These are phyloP conservation scores for Brachypterus glaber DNA, from an alignment of 2,888 invertebrate species.

Conservation along the genomic window DNA sequence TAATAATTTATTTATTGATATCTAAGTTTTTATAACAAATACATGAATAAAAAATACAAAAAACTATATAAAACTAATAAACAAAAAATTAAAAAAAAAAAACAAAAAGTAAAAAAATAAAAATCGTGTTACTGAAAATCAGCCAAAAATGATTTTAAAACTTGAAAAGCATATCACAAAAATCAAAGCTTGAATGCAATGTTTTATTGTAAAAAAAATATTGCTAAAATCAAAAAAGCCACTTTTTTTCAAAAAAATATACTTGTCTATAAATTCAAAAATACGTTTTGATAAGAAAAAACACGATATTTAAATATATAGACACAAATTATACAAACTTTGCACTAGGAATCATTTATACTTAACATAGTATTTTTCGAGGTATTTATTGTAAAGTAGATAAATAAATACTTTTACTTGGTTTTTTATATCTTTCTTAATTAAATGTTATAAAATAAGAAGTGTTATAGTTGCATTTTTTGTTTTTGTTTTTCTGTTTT, in stretches of 20 bases:
- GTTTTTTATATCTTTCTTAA: slow-evolving; percentile 1
- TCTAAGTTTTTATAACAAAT: neutral
- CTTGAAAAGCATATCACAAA: slow-evolving; percentile 21
- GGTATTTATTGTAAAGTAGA: no score
- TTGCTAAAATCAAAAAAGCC: slow-evolving; percentile 17
- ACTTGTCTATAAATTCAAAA: no score
- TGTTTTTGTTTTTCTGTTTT: no score
- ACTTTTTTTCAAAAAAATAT: slow-evolving; percentile 9
- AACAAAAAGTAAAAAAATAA: slow-evolving; percentile 10
- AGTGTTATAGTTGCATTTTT: no score
- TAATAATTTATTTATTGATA: slow-evolving; percentile 1
- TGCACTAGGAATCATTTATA: no score
- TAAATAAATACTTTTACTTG: slow-evolving; percentile 1
- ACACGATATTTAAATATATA: slow-evolving; percentile 7
- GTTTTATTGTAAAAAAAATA: slow-evolving; percentile 17
- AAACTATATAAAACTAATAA: slow-evolving; percentile 1
- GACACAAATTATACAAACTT: no score
- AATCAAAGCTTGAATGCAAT: slow-evolving; percentile 19
- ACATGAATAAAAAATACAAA: neutral
- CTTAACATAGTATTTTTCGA: no score
- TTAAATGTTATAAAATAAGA: no score
- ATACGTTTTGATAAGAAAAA: slow-evolving; percentile 9
- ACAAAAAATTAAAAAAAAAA: slow-evolving; percentile 14
- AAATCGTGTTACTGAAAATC: slow-evolving; percentile 20
- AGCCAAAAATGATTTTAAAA: slow-evolving; percentile 22